Base-by-base conservation (phyloP, 2,113 vertebrate species). In the Furnarius figulus region DNA sequence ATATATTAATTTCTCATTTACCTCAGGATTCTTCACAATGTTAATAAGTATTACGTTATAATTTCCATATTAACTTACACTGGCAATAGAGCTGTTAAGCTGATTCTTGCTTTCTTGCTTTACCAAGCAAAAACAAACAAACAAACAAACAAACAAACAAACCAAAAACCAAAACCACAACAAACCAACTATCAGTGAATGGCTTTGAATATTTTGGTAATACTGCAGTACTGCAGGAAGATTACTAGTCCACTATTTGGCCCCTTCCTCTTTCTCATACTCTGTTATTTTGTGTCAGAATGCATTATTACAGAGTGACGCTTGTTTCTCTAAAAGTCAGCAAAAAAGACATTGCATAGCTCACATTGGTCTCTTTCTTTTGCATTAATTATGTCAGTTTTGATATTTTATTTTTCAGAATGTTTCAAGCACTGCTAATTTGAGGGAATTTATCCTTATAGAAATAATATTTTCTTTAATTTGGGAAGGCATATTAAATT, bases 381-480 rank as follows among this genome's bases (percentile, higher is more conserved):
- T 96, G 63, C 72, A 95, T 96, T 97, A 97, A 76, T 68, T 86
- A 23, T 95, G 86, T 96, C 98, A 95, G 76, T 96, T 97, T 97
- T 91, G 91, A 97, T 98, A 97, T 97, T 66, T 75, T 97, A 37
- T 85, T 95, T 97, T 95, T 85, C 65, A 72, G 55, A 89, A 75
- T 49, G 12, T 96, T 97, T 96, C 53, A 94, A 87, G 24, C 61
- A 30, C 40, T 96, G 31, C 44, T 56, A 95, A 30, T 14, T 44
- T 88, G 46, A 70, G 37, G 50, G 42, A 82, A 87, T 67, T 74
- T 93, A n/a, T 40, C 33, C 31, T 61, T 55, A 55, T 21, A 63
- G 20, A 81, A n/a, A n/a, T 46, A 53, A 40, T 21, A 37, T 24
- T 59, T 66, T 78, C 28, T 71, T 79, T 50, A 31, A 74, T 81